Percentiles rank a stretch among this genome's conserved stretches.
Evolutionary conservation across 2,888 invertebrate genomes (phyloP).

Genomic region (Ypsolopha scabrella): DNA sequence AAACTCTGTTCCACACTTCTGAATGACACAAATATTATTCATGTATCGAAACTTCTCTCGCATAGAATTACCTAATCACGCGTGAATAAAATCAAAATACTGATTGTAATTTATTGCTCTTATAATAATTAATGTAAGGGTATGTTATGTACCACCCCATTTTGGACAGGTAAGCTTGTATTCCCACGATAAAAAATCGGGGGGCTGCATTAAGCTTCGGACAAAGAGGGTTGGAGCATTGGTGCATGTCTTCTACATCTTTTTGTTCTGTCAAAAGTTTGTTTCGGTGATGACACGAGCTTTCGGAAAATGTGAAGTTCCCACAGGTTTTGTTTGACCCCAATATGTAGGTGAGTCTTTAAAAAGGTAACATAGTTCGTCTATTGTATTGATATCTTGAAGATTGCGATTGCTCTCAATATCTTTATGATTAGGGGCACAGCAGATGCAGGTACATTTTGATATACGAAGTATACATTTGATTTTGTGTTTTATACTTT

Average conservation of each 20-base stretch:
- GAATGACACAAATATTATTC: background rate
- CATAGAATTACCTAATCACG: constrained; percentile 41
- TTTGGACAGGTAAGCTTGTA: constrained; percentile 37
- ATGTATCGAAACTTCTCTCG: constrained; percentile 11
- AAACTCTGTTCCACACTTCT: background rate
- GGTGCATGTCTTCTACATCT: constrained; percentile 36
- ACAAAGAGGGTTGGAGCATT: constrained; percentile 41
- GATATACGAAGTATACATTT: no score
- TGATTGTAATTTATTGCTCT: constrained; percentile 62
- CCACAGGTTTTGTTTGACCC: constrained; percentile 11
- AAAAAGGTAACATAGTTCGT: background rate
- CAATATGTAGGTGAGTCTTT: constrained; percentile 3
- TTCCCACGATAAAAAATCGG: constrained; percentile 57
- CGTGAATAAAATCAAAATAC: constrained; percentile 50
- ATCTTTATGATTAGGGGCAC: no score
- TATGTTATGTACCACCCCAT: constrained; percentile 23
- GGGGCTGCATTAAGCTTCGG: constrained; percentile 37
- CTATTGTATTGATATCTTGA: no score
- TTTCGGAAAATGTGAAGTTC: constrained; percentile 11
- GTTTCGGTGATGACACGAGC: constrained; percentile 11
- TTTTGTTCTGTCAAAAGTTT: constrained; percentile 22
- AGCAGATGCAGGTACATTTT: no score
- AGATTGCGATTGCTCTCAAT: no score
- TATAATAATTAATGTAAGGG: constrained; percentile 46
- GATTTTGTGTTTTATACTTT: no score